Conservation (phyloP, 2,113 vertebrate genomes). For the Ceuthmochares aereus region DNA sequence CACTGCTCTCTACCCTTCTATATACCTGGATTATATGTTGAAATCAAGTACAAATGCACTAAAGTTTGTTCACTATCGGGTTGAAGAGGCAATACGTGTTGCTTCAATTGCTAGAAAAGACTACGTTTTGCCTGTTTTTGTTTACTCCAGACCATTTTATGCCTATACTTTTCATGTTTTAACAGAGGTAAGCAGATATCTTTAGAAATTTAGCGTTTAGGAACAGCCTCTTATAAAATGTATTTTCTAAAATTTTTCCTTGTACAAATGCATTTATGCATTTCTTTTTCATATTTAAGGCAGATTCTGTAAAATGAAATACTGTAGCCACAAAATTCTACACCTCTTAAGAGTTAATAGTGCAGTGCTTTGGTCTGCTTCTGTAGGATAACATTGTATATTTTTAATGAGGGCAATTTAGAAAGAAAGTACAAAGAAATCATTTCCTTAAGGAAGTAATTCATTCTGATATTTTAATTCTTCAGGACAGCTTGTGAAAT, state of each 20-base stretch:
- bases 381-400: background rate
- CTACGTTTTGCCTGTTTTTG: conserved; percentile 86
- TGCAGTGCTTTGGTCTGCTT: background rate
- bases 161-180: conserved; percentile 86
- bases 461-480: conserved; percentile 24
- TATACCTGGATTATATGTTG: conserved; percentile 87
- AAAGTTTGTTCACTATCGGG: conserved; percentile 89
- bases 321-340: background rate
- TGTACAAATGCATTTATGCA: background rate
- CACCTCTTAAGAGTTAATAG: background rate
- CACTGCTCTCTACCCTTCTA: conserved; percentile 87
- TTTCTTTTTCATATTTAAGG: background rate
- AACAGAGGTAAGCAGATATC: conserved; percentile 82
- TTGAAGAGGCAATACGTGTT: conserved; percentile 90
- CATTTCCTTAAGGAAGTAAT: background rate
- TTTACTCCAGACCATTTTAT: conserved; percentile 93
- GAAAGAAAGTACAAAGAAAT: conserved; percentile 21
- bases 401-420: conserved; percentile 27
- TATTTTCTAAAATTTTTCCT: background rate
- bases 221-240: background rate
- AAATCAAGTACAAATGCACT: conserved; percentile 85
- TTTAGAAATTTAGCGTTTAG: background rate
- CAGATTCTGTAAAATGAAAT: background rate
- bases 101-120: conserved; percentile 83
- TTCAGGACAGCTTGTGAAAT: conserved; percentile 23